Conservation (phyloP, 2,797 vertebrate species). For the Danio jaintianensis region DNA sequence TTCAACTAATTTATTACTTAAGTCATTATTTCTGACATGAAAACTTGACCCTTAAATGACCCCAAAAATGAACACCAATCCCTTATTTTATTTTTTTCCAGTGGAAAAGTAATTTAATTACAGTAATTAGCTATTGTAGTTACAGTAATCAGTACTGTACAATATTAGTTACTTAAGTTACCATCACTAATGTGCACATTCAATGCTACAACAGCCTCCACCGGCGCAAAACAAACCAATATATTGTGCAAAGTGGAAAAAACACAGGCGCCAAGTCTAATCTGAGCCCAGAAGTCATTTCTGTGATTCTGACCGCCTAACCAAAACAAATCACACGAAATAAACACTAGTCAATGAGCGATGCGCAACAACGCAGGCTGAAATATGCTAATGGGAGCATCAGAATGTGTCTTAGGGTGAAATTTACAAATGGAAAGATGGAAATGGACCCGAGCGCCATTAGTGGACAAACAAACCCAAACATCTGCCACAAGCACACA, state of each 20-base stretch:
- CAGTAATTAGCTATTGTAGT: too few relatives aligned
- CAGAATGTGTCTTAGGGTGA: constrained; percentile 15
- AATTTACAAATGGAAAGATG: constrained; percentile 25
- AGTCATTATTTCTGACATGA: too few relatives aligned
- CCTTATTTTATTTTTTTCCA: too few relatives aligned
- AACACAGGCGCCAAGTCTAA: constrained; percentile 23
- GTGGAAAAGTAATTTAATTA: too few relatives aligned
- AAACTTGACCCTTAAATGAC: too few relatives aligned
- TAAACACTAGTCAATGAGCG: constrained; percentile 57
- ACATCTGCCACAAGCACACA: constrained; percentile 28
- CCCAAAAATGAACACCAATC: too few relatives aligned
- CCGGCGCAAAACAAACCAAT: constrained; percentile 17
- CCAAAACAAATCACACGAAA: constrained; percentile 56
- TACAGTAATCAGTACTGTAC: too few relatives aligned
- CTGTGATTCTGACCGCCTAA: constrained; percentile 43
- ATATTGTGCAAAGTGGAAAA: constrained; percentile 1
- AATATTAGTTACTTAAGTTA: too few relatives aligned
- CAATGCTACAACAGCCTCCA: not conserved
- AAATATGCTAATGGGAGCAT: constrained; percentile 37
- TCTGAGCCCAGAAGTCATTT: constrained; percentile 48
- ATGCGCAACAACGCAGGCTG: constrained; percentile 42
- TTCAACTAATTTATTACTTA: too few relatives aligned
- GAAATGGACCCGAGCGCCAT: constrained; percentile 22
- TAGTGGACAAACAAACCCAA: constrained; percentile 30
- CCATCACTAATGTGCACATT: too few relatives aligned